Evolutionary conservation across 2,113 vertebrate species (phyloP).

Genomic region (Austrofundulus limnaeus): DNA sequence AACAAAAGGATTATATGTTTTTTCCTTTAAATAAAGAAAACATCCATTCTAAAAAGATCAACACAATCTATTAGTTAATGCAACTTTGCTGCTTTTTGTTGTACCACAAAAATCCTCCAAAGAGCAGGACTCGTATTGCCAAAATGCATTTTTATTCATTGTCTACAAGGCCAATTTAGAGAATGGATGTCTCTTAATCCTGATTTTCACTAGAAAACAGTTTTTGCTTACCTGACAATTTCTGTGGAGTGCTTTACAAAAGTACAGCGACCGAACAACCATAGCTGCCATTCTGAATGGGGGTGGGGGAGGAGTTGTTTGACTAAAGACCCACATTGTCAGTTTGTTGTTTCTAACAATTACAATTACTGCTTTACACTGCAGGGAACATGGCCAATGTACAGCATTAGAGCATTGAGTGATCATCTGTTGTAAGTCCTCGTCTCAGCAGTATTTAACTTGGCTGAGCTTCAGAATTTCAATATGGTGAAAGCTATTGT

Average conservation of each 20-base stretch:
- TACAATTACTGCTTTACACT: constrained; percentile 2
- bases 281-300: neutral
- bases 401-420: constrained; percentile 3
- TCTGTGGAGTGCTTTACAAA: neutral
- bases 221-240: constrained; percentile 1
- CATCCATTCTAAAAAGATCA: constrained; percentile 12
- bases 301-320: neutral
- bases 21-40: constrained; percentile 22
- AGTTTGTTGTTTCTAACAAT: constrained; percentile 9
- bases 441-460: constrained; percentile 2
- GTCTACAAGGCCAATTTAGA: constrained; percentile 13
- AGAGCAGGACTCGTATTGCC: constrained; percentile 10
- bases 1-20: constrained; percentile 15
- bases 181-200: constrained; percentile 2
- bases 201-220: neutral
- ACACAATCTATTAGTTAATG: constrained; percentile 13
- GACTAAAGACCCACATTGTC: constrained; percentile 1
- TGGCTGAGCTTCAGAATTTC: neutral
- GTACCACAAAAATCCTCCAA: neutral
- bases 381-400: constrained; percentile 3
- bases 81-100: constrained; percentile 6
- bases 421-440: constrained; percentile 1
- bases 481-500: neutral
- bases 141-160: neutral
- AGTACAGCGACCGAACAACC: neutral